Evolutionary conservation across 2,797 vertebrate species (phyloP).

Genomic region (Anabacerthia variegaticeps): DNA sequence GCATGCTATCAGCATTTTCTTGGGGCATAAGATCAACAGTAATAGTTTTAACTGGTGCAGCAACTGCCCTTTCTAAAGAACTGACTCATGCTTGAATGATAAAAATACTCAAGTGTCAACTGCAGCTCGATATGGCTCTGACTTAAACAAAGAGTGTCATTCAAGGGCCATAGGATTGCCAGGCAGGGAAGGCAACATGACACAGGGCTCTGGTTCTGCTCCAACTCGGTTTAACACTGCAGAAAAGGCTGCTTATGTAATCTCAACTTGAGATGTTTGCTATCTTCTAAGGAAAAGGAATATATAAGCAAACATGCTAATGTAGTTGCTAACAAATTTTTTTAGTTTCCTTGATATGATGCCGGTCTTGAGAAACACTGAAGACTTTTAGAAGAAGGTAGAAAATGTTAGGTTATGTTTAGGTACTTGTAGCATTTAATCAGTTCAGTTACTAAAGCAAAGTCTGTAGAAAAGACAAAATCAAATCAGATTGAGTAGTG

Average conservation of each 20-base stretch:
- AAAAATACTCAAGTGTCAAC: slow-evolving; percentile 33
- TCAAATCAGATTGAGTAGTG: no score
- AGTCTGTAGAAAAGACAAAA: not conserved
- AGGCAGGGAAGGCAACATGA: not conserved
- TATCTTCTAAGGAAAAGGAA: not conserved
- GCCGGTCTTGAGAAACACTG: not conserved
- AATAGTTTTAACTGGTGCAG: slow-evolving; percentile 12
- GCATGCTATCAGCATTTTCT: not conserved
- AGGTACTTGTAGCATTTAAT: not conserved
- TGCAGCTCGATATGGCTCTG: not conserved
- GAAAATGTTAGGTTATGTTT: not conserved
- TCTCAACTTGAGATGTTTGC: not conserved
- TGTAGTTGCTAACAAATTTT: not conserved
- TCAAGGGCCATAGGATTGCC: not conserved
- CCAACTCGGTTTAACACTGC: not conserved
- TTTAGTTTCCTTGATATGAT: not conserved
- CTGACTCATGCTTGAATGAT: slow-evolving; percentile 1
- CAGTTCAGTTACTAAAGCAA: not conserved
- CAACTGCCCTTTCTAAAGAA: slow-evolving; percentile 17
- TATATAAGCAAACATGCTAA: not conserved
- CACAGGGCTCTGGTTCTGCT: not conserved
- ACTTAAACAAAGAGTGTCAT: slow-evolving; percentile 36
- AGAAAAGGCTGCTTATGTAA: slow-evolving; percentile 9
- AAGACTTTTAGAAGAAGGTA: not conserved
- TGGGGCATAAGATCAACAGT: not conserved